phyloP scores from a whole-genome alignment of 2,797 vertebrate species.

The Rhinella marina region DNA sequence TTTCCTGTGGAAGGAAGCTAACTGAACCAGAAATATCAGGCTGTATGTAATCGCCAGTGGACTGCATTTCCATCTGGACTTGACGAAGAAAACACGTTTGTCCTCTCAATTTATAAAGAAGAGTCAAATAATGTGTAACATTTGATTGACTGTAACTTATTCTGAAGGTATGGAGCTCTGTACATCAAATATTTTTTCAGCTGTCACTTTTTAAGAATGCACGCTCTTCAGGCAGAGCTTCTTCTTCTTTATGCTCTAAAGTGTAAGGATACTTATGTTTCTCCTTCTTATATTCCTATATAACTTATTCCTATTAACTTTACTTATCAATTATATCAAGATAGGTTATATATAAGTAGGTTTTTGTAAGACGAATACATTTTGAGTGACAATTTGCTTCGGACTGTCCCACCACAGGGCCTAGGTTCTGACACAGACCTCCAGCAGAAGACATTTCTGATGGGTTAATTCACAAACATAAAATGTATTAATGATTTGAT shows the following conservation, averaged over 20 bases:
- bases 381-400: neutral
- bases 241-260: neutral
- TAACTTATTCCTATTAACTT: neutral
- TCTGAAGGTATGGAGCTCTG: neutral
- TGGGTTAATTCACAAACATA: no score
- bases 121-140: neutral
- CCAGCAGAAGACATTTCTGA: no score
- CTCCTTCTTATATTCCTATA: neutral
- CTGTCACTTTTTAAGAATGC: neutral
- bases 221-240: neutral
- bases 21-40: constrained; percentile 49
- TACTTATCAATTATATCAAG: no score
- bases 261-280: neutral
- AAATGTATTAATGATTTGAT: no score
- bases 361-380: neutral
- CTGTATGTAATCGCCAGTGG: constrained; percentile 54
- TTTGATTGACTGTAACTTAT: neutral
- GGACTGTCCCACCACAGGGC: no score
- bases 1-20: constrained; percentile 64
- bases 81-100: constrained; percentile 22
- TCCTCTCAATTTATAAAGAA: constrained; percentile 17
- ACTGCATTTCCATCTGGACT: constrained; percentile 64
- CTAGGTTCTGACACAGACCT: no score
- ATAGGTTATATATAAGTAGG: neutral
- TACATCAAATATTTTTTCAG: neutral